Conservation (phyloP, 2,113 vertebrate species). For the Apistogramma diplotaenia region DNA sequence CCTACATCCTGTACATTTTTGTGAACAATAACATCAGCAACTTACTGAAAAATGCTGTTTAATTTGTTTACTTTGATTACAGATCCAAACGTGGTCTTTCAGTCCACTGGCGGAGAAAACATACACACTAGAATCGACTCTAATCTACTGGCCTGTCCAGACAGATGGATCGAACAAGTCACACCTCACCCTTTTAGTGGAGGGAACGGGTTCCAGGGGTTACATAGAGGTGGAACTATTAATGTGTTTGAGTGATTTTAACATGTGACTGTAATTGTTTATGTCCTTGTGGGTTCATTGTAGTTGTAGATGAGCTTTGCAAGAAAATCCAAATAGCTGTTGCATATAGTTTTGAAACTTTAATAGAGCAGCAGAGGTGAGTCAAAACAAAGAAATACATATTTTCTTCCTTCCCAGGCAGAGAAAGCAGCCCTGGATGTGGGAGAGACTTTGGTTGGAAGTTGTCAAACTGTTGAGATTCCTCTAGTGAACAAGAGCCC, state of each 20-base stretch:
- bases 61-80: neutral
- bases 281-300: neutral
- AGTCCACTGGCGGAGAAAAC: conserved; percentile 78
- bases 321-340: neutral
- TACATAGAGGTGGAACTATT: conserved; percentile 73
- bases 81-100: conserved; percentile 89
- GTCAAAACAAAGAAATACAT: neutral
- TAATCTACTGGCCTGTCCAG: conserved; percentile 77
- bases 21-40: neutral
- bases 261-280: neutral
- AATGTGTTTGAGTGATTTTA: neutral
- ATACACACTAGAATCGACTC: conserved; percentile 76
- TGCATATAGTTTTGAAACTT: neutral
- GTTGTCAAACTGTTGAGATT: conserved; percentile 71
- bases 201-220: conserved; percentile 77
- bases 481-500: conserved; percentile 82
- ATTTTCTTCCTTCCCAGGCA: conserved; percentile 68
- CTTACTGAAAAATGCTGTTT: neutral
- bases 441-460: conserved; percentile 82
- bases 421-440: conserved; percentile 77
- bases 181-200: conserved; percentile 74
- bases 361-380: neutral
- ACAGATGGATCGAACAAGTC: conserved; percentile 57
- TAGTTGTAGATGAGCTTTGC: neutral
- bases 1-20: neutral